These are phyloP conservation scores for Alouatta palliata DNA, from an alignment of 2,113 vertebrate genomes.

Conservation along the genomic window DNA sequence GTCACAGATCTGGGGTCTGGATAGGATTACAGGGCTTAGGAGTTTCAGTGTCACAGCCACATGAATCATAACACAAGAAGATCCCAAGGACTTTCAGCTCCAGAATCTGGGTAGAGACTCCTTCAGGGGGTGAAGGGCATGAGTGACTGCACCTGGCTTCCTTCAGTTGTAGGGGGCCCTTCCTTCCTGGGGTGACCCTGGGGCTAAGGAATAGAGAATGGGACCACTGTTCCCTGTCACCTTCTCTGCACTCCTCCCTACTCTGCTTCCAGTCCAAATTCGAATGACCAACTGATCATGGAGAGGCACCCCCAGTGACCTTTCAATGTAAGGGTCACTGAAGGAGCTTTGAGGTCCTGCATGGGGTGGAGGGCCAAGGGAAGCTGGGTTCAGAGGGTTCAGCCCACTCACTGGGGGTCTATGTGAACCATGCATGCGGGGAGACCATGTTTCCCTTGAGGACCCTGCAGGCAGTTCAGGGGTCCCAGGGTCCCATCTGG, in stretches of 20 bases:
- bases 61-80: neutral
- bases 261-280: no score
- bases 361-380: neutral
- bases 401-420: conserved; percentile 89
- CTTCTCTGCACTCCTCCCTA: no score
- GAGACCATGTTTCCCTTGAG: conserved; percentile 92
- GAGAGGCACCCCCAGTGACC: neutral
- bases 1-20: neutral
- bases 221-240: no score
- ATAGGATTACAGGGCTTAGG: neutral
- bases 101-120: neutral
- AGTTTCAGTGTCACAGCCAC: neutral
- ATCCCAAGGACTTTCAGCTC: neutral
- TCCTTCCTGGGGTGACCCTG: conserved; percentile 91
- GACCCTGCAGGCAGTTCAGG: conserved; percentile 81
- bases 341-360: neutral
- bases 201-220: rapidly evolving
- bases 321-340: neutral
- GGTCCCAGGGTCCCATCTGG: neutral
- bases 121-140: rapidly evolving
- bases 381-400: neutral
- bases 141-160: conserved; percentile 87
- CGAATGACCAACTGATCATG: no score
- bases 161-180: conserved; percentile 90
- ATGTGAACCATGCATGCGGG: conserved; percentile 94